Evolutionary conservation across 2,113 vertebrate genomes (phyloP), one percentile per base, ranked within the genome.

Genomic region (Chionis minor): DNA sequence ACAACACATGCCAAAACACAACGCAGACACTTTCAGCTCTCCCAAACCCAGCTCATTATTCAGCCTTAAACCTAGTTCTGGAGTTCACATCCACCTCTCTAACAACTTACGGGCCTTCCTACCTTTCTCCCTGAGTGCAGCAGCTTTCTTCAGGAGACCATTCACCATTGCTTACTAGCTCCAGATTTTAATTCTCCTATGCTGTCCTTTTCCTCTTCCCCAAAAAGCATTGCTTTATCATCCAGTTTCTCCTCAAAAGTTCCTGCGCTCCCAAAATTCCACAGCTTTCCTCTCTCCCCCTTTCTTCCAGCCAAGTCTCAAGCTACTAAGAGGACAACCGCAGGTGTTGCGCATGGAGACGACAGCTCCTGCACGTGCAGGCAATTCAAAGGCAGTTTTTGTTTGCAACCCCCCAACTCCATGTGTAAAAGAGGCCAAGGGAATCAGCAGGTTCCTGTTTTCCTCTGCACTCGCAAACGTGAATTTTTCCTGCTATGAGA

Each of bases 401-500:
- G 61, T 66, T 69, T 72, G 54, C 79, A 66, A 26, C n/a, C 33
- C n/a, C 62, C 73, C 42, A 47, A 3, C 66, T 32, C 33, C 0
- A 47, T 2, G 1, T 20, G 27, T 35, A 75, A 86, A 85, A 55
- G 61, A 70, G 88, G 94, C 79, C 90, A 80, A 77, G 75, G 82
- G 63, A 88, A 91, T 63, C 90, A 59, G 86, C 88, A 94, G 95
- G 95, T 88, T 78, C 32, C 79, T 78, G 59, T 63, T 95, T 93
- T 66, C 88, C 95, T 81, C 90, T 88, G 86, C 94, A 54, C 95
- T 96, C 88, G 92, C 80, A 95, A 93, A 96, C 56, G 80, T 63
- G 88, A 71, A 17, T 90, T 91, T 81, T 65, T 74, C 92, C 94
- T 79, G 95, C 80, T 65, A 90, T 15, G 90, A 96, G 91, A 59